These are phyloP conservation scores for Lamellibrachia columna DNA, from an alignment of 2,888 invertebrate genomes.

Conservation along the genomic window DNA sequence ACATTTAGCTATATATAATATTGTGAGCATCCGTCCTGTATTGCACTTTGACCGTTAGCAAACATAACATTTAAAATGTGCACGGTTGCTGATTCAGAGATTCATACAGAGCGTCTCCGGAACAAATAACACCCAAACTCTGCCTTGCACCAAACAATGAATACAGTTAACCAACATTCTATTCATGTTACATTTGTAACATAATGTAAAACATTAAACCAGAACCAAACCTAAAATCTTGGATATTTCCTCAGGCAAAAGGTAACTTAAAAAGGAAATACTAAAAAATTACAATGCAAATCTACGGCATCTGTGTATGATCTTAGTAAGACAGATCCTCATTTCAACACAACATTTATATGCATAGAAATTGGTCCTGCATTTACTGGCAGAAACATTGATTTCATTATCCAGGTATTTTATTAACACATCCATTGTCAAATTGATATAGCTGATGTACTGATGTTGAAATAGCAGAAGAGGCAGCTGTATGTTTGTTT, in stretches of 20 bases:
- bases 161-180: not conserved
- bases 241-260: not conserved
- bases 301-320: not conserved
- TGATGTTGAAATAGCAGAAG: not conserved
- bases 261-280: not conserved
- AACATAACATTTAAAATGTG: slow-evolving; percentile 7
- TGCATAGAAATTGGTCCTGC: not conserved
- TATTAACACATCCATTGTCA: not conserved
- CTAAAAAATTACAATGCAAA: not conserved
- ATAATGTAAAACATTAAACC: not conserved
- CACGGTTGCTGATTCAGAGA: slow-evolving; percentile 1
- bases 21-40: not conserved
- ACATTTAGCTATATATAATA: not conserved
- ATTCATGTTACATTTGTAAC: not conserved
- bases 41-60: not conserved
- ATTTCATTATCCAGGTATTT: not conserved
- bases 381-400: not conserved
- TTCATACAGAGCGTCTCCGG: not conserved
- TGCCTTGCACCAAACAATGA: not conserved
- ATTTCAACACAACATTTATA: not conserved
- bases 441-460: not conserved
- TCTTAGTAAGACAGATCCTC: not conserved
- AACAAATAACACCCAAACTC: not conserved
- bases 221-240: not conserved
- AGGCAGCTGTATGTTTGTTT: not conserved